These are phyloP conservation scores for Whitmania pigra DNA, from an alignment of 1,140 invertebrate genomes.

Conservation along the genomic window DNA sequence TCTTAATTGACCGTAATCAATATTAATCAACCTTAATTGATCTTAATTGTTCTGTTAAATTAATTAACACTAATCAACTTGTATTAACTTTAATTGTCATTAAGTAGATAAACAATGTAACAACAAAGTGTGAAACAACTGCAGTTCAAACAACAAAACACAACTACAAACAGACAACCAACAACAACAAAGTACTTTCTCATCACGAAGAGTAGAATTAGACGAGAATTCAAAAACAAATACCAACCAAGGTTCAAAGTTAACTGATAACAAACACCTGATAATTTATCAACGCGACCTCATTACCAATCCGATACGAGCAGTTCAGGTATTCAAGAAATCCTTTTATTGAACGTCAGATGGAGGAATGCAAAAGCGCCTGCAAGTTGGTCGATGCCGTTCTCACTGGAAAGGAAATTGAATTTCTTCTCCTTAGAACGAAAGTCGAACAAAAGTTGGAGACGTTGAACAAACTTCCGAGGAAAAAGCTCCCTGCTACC, in stretches of 20 bases:
- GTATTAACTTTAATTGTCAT: background rate
- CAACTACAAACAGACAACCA: background rate
- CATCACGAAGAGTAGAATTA: background rate
- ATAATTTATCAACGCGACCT: too few relatives aligned
- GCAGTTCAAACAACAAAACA: background rate
- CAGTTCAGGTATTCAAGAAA: background rate
- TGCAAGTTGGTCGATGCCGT: slow-evolving; percentile 42
- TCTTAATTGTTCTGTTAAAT: too few relatives aligned
- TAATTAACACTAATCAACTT: background rate
- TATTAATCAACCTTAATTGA: background rate
- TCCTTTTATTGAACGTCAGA: background rate
- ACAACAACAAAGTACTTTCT: background rate
- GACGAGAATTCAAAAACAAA: background rate
- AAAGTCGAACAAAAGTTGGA: slow-evolving; percentile 37
- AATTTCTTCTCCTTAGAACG: slow-evolving; percentile 42
- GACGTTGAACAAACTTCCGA: background rate
- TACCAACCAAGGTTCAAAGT: too few relatives aligned
- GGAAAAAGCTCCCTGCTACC: background rate
- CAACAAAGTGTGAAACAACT: background rate
- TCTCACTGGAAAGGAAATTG: slow-evolving; percentile 42
- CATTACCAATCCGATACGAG: too few relatives aligned
- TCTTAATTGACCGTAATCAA: background rate
- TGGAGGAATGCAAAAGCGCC: slow-evolving; percentile 41
- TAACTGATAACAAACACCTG: too few relatives aligned
- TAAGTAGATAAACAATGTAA: too few relatives aligned